Conservation (phyloP, 2,797 vertebrate genomes). For the Rhinichthys osculus region DNA sequence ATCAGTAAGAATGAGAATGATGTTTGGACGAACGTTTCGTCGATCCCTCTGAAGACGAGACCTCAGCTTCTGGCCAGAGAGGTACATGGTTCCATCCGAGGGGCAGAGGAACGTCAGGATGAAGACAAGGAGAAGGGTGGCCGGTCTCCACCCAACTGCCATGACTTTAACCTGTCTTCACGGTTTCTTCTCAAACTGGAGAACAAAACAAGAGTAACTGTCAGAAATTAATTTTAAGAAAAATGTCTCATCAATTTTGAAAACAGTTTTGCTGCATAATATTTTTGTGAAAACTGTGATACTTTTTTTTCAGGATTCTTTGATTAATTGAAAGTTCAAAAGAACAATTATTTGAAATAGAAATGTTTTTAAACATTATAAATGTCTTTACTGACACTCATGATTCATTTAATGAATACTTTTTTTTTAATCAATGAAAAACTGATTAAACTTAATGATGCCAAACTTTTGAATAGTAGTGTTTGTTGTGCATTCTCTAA, state of each 20-base stretch:
- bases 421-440: too few species aligned
- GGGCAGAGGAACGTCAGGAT: constrained; percentile 71
- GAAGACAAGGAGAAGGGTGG: constrained; percentile 67
- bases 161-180: constrained; percentile 72
- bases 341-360: too few species aligned
- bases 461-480: neutral
- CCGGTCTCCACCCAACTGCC: constrained; percentile 74
- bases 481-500: neutral
- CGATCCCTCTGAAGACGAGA: constrained; percentile 91
- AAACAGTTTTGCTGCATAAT: neutral
- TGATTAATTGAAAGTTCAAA: too few species aligned
- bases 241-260: neutral
- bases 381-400: too few species aligned
- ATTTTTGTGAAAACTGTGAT: too few species aligned
- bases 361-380: too few species aligned
- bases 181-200: constrained; percentile 3
- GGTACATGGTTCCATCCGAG: constrained; percentile 80
- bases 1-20: constrained; percentile 96
- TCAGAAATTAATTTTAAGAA: neutral
- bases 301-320: too few species aligned
- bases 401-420: too few species aligned
- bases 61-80: constrained; percentile 86
- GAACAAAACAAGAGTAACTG: constrained; percentile 11
- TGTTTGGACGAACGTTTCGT: constrained; percentile 93
- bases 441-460: too few species aligned